These are phyloP conservation scores for Augochlorella aurata DNA, from an alignment of 2,888 invertebrate genomes.

Conservation along the genomic window DNA sequence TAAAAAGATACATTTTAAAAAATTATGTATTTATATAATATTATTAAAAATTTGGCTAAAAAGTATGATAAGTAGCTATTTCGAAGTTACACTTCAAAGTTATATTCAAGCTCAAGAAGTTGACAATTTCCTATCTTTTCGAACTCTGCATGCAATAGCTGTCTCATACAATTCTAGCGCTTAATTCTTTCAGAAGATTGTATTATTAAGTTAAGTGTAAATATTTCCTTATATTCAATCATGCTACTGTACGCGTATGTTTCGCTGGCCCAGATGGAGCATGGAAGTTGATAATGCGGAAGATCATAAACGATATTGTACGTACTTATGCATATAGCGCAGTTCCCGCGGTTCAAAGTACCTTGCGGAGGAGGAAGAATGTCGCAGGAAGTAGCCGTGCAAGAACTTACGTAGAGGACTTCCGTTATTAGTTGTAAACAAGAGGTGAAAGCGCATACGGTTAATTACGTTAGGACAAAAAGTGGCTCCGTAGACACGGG, in stretches of 20 bases:
- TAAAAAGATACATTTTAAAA: too few species aligned
- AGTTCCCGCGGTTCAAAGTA: neutral
- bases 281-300: neutral
- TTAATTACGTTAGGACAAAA: conserved; percentile 41
- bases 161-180: too few species aligned
- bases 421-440: conserved; percentile 48
- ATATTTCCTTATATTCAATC: neutral
- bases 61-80: too few species aligned
- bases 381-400: conserved; percentile 33
- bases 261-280: neutral
- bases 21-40: too few species aligned
- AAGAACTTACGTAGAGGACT: conserved; percentile 36
- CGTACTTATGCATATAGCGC: too few species aligned
- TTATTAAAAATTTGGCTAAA: too few species aligned
- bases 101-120: too few species aligned
- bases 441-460: conserved; percentile 40
- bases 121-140: too few species aligned
- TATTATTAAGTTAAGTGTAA: too few species aligned
- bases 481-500: conserved; percentile 12
- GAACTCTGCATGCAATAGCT: too few species aligned
- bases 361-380: conserved; percentile 33
- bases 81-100: too few species aligned
- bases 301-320: neutral
- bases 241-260: neutral
- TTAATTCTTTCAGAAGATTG: too few species aligned